Base-by-base conservation (phyloP, 1,140 invertebrate species). In the Solen grandis region DNA sequence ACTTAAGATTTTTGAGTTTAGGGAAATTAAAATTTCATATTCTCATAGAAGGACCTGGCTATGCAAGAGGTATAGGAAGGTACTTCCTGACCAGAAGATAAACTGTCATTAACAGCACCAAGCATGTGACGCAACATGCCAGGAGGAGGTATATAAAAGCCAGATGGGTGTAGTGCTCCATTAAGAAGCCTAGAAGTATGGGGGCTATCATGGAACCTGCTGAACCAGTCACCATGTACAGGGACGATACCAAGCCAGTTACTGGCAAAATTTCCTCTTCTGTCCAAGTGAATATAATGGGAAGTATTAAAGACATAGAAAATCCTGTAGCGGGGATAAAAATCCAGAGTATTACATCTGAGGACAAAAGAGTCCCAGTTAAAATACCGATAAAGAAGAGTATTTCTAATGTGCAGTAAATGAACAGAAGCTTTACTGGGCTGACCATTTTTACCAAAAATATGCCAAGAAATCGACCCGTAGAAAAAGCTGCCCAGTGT, bases 101-200 rank as follows among this genome's bases (percentile, higher is more conserved):
- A 13, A 79, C n/a, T 10, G 33, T 22, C 13, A 79, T 2, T 66
- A 88, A 81, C n/a, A 83, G 27, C 4, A 41, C 29, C 14, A 79
- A 52, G 63, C 84, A 84, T 19, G 80, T 2, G 41, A 81, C n/a
- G 27, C 77, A 72, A 52, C 84, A 59, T n/a, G 0, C 35, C 10
- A 82, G n/a, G 13, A 87, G 68, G n/a, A 87, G 60, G 62, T 84
- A 88, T 1, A 78, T 36, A 60, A 83, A 87, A 75, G 82, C 83
- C 68, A 85, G 76, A 16, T 82, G 80, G n/a, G 35, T 74, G 33
- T 82, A 27, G 5, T 88, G 73, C 35, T 86, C 62, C 84, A 88
- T 85, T 5, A 88, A 55, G 27, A 69, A 84, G 19, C 85, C 85
- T n/a, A 86, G 35, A 5, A 85, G 36, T n/a, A 85, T 36, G 0